Conservation (phyloP, 2,888 invertebrate species). For the Lagria hirta region DNA sequence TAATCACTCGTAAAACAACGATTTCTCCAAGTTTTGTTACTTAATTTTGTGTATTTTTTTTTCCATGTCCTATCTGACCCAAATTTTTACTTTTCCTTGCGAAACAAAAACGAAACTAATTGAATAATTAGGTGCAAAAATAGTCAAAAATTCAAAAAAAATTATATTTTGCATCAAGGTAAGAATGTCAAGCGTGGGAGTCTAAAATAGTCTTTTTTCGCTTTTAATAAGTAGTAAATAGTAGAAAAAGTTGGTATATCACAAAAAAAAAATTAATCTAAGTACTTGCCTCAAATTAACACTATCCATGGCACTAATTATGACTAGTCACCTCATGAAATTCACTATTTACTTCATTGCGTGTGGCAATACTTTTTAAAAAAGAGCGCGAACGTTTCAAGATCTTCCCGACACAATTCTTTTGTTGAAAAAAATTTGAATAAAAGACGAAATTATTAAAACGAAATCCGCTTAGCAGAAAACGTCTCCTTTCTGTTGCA, state of each 20-base stretch:
- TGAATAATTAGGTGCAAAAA: too few species aligned
- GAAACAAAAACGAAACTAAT: too few species aligned
- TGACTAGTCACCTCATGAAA: slow-evolving; percentile 18
- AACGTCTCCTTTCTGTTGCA: slow-evolving; percentile 49
- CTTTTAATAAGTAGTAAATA: too few species aligned
- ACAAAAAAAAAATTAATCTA: too few species aligned
- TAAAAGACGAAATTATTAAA: slow-evolving; percentile 9
- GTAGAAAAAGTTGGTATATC: too few species aligned
- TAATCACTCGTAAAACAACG: slow-evolving; percentile 14
- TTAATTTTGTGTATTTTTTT: slow-evolving; percentile 13
- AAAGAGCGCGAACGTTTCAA: slow-evolving; percentile 3
- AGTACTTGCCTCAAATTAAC: slow-evolving; percentile 18
- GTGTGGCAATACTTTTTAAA: too few species aligned
- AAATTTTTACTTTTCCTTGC: too few species aligned
- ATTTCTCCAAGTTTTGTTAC: slow-evolving; percentile 21
- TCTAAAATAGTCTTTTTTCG: too few species aligned
- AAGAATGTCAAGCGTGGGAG: too few species aligned
- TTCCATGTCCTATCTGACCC: slow-evolving; percentile 8
- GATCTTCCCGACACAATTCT: neutral
- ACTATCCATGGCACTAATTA: slow-evolving; percentile 21
- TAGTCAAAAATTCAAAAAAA: too few species aligned
- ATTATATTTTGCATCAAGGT: too few species aligned
- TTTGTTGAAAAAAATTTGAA: neutral
- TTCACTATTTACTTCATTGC: too few species aligned
- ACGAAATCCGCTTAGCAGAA: slow-evolving; percentile 35